These are phyloP conservation scores for Oreortyx pictus DNA, from an alignment of 2,797 vertebrate species.

Conservation along the genomic window DNA sequence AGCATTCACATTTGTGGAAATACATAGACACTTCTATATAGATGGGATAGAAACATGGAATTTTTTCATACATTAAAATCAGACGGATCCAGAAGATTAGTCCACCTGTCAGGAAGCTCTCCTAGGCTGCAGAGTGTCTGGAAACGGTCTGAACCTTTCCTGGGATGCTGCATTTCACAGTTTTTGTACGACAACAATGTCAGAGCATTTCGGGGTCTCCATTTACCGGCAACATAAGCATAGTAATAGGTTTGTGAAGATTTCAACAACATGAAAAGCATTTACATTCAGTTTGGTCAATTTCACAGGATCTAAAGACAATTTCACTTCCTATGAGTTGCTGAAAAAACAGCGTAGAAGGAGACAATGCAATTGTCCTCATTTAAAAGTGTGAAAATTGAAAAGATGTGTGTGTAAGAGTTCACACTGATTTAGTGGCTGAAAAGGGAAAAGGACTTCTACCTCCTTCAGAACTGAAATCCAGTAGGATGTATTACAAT, in stretches of 20 bases:
- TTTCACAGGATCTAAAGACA: not conserved
- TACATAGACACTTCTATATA: not conserved
- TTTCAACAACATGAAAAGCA: not conserved
- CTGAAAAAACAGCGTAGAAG: not conserved
- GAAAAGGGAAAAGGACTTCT: not conserved
- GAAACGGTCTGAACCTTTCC: not conserved
- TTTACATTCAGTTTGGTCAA: not conserved
- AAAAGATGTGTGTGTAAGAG: not conserved
- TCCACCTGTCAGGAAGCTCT: not conserved
- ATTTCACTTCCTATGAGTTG: not conserved
- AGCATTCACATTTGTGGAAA: not conserved
- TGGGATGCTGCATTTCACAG: not conserved
- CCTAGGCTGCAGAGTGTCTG: not conserved
- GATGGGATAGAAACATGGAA: not conserved
- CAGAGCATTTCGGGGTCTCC: not conserved
- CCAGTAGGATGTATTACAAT: constrained; percentile 1
- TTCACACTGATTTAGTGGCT: not conserved
- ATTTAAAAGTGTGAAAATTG: not conserved
- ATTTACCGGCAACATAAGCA: not conserved
- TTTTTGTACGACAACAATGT: not conserved
- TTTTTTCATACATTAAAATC: not conserved
- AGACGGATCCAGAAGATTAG: not conserved
- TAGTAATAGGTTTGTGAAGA: not conserved
- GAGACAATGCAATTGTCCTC: not conserved
- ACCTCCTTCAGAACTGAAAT: not conserved